Conservation (phyloP, 2,113 vertebrate species). For the Xiphophorus couchianus region DNA sequence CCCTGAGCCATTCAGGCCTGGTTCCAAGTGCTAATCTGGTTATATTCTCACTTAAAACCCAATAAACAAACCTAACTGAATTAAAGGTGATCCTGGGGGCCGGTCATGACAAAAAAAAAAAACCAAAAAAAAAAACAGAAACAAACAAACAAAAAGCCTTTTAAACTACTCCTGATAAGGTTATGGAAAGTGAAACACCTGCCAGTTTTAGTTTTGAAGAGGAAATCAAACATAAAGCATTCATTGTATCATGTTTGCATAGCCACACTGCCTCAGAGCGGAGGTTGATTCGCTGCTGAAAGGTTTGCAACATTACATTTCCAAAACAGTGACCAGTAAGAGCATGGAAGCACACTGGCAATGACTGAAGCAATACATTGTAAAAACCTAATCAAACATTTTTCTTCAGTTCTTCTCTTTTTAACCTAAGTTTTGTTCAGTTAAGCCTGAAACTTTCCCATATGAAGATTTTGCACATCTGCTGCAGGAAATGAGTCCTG, state of each 20-base stretch:
- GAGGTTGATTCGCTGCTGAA: not conserved
- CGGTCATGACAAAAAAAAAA: constrained; percentile 9
- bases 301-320: not conserved
- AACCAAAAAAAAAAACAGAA: constrained; percentile 22
- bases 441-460: not conserved
- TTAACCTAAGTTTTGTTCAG: not conserved
- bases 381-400: not conserved
- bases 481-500: not conserved
- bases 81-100: constrained; percentile 40
- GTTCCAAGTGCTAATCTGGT: constrained; percentile 48
- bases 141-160: constrained; percentile 12
- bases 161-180: not conserved
- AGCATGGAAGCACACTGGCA: not conserved
- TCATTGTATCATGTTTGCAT: not conserved
- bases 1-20: constrained; percentile 40
- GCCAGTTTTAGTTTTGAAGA: not conserved
- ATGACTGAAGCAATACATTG: not conserved
- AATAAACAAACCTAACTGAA: constrained; percentile 59
- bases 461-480: not conserved
- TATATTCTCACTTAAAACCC: constrained; percentile 64
- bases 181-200: constrained; percentile 1
- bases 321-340: not conserved
- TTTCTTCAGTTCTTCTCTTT: not conserved
- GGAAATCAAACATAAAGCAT: not conserved
- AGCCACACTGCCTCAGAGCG: not conserved